Conservation (phyloP, 37 sponge, comb jelly and placozoan genomes). For the Cladorhizidae sp. region DNA sequence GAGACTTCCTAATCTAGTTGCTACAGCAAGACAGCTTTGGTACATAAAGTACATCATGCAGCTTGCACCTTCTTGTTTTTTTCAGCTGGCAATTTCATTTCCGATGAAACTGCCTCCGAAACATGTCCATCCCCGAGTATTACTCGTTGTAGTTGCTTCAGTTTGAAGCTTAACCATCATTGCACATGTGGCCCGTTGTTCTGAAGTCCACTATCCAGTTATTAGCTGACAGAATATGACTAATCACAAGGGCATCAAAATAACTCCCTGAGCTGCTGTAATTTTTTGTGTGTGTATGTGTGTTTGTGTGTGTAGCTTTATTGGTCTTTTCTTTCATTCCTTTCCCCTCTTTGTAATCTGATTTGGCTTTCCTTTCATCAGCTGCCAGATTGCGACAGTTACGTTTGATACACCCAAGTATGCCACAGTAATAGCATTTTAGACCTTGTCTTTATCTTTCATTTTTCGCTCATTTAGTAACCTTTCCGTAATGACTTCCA, state of each 20-base stretch:
- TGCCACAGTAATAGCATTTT: not conserved
- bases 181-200: slow-evolving; percentile 30
- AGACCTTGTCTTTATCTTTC: not conserved
- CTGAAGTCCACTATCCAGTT: slow-evolving; percentile 44
- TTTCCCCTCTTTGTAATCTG: not conserved
- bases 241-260: not conserved
- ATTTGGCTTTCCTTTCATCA: too few relatives aligned
- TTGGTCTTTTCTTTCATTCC: not conserved
- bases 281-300: too few relatives aligned
- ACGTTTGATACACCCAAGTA: not conserved
- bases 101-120: not conserved
- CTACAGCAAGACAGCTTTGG: not conserved
- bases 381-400: too few relatives aligned
- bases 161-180: not conserved
- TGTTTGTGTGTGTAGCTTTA: not conserved
- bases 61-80: not conserved
- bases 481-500: slow-evolving; percentile 51
- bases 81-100: slow-evolving; percentile 5
- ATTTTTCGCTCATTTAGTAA: slow-evolving; percentile 35
- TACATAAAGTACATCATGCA: too few relatives aligned
- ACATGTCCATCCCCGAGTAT: too few relatives aligned
- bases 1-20: slow-evolving; percentile 1
- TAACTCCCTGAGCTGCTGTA: not conserved
- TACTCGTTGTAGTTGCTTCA: not conserved
- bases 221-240: not conserved